Conservation (phyloP, 2,888 invertebrate genomes). For the Pogonocherus hispidulus region DNA sequence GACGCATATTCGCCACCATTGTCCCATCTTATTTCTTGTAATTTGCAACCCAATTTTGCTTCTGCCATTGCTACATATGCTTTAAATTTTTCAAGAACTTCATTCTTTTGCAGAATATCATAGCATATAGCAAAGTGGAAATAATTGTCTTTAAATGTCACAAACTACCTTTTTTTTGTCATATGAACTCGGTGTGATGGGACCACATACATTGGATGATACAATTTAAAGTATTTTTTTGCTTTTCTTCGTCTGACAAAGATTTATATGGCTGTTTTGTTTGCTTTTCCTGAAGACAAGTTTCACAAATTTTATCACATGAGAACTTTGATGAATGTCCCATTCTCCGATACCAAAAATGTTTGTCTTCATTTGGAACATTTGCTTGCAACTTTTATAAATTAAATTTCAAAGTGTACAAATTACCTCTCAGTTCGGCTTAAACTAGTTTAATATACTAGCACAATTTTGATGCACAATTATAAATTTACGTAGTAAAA, state of each 20-base stretch:
- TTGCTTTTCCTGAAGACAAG: slow-evolving; percentile 34
- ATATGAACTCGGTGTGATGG: slow-evolving; percentile 1
- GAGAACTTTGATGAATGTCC: slow-evolving; percentile 47
- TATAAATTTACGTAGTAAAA: too few relatives aligned
- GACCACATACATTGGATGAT: slow-evolving; percentile 7
- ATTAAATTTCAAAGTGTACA: too few relatives aligned
- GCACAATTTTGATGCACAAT: too few relatives aligned
- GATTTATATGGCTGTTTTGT: neutral
- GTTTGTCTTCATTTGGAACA: neutral
- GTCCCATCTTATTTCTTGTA: slow-evolving; percentile 34
- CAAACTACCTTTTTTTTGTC: slow-evolving; percentile 5
- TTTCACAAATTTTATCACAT: slow-evolving; percentile 41
- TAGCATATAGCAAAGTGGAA: slow-evolving; percentile 33
- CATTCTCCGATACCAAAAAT: slow-evolving; percentile 46
- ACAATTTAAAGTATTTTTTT: slow-evolving; percentile 1
- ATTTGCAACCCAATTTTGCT: slow-evolving; percentile 28
- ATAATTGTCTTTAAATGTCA: slow-evolving; percentile 22
- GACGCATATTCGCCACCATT: slow-evolving; percentile 44
- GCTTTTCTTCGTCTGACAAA: neutral
- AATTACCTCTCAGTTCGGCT: too few relatives aligned
- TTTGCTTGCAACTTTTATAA: neutral
- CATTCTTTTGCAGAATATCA: slow-evolving; percentile 29
- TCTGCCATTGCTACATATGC: slow-evolving; percentile 18
- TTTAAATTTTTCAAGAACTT: slow-evolving; percentile 37
- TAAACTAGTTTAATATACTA: too few relatives aligned